Evolutionary conservation across 2,797 vertebrate genomes (phyloP).

Genomic region (Anolis apletophallus): DNA sequence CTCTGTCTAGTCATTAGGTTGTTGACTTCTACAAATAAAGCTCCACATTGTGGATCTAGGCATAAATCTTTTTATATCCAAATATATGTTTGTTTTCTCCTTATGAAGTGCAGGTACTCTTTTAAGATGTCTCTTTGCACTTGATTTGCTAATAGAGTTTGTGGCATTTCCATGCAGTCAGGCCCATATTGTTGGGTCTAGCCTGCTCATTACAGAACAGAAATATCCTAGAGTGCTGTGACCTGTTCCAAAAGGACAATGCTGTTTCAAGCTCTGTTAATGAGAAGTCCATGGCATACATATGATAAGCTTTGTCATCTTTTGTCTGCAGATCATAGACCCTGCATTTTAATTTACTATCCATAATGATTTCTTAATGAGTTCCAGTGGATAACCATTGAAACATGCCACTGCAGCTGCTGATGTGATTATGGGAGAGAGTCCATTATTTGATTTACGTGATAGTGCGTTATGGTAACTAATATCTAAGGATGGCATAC

Average conservation of each 20-base stretch:
- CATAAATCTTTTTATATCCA: accelerated
- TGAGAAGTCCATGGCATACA: slow-evolving; percentile 77
- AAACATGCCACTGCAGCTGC: slow-evolving; percentile 77
- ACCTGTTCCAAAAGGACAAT: slow-evolving; percentile 71
- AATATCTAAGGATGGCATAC: slow-evolving; percentile 77
- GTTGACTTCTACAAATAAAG: too few relatives aligned
- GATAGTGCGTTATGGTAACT: slow-evolving; percentile 77
- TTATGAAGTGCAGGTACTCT: accelerated
- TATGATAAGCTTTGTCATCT: slow-evolving; percentile 82
- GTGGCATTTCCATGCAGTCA: slow-evolving; percentile 40
- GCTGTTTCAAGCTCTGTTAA: slow-evolving; percentile 73
- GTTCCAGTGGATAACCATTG: slow-evolving; percentile 79
- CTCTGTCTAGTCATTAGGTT: too few relatives aligned
- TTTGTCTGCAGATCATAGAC: slow-evolving; percentile 81
- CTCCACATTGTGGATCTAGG: not conserved
- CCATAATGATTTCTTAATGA: slow-evolving; percentile 84
- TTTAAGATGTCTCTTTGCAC: not conserved
- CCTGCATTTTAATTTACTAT: slow-evolving; percentile 82
- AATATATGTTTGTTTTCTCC: not conserved
- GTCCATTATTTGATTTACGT: slow-evolving; percentile 79
- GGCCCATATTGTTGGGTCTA: slow-evolving; percentile 46
- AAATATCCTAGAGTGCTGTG: slow-evolving; percentile 49
- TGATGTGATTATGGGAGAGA: slow-evolving; percentile 68
- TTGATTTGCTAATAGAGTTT: slow-evolving; percentile 45
- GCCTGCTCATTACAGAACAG: slow-evolving; percentile 59